phyloP scores from a whole-genome alignment of 2,797 vertebrate species.

The Cynodonichthys magdalenae region DNA sequence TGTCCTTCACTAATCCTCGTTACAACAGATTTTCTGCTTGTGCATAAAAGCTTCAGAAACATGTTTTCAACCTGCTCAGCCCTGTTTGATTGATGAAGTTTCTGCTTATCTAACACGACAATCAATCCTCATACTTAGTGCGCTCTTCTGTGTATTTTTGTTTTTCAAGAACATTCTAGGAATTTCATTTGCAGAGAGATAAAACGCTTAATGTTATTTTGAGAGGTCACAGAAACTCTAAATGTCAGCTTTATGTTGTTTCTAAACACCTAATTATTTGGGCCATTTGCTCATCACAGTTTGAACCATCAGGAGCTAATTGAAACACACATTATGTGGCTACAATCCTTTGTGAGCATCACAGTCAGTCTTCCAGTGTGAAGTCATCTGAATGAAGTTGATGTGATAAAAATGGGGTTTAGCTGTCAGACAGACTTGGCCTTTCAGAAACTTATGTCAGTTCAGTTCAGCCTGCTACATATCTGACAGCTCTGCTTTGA shows the following conservation, averaged over 20 bases:
- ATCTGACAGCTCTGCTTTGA: slow-evolving; percentile 41
- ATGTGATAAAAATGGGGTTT: slow-evolving; percentile 40
- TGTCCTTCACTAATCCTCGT: not conserved
- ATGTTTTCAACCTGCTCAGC: not conserved
- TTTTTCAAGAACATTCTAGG: not conserved
- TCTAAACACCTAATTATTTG: not conserved
- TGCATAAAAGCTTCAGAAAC: slow-evolving; percentile 5
- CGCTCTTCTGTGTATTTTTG: too few relatives aligned
- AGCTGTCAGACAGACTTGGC: slow-evolving; percentile 44
- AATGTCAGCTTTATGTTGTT: not conserved
- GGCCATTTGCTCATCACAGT: not conserved
- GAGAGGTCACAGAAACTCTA: not conserved
- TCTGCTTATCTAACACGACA: too few relatives aligned
- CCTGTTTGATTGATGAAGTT: not conserved
- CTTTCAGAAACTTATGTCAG: slow-evolving; percentile 40
- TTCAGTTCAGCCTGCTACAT: slow-evolving; percentile 27
- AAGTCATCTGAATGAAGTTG: slow-evolving; percentile 27
- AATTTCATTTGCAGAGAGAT: not conserved
- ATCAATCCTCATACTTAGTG: too few relatives aligned
- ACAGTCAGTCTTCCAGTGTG: slow-evolving; percentile 8
- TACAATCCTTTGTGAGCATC: not conserved
- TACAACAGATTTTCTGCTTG: not conserved
- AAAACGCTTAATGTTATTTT: not conserved
- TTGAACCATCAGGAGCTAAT: slow-evolving; percentile 2
- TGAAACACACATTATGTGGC: not conserved